A percentile compares a stretch with the other conserved stretches of the same genome.
phyloP scores from a whole-genome alignment of 2,797 vertebrate species.

The Schizothorax lantsangensis region DNA sequence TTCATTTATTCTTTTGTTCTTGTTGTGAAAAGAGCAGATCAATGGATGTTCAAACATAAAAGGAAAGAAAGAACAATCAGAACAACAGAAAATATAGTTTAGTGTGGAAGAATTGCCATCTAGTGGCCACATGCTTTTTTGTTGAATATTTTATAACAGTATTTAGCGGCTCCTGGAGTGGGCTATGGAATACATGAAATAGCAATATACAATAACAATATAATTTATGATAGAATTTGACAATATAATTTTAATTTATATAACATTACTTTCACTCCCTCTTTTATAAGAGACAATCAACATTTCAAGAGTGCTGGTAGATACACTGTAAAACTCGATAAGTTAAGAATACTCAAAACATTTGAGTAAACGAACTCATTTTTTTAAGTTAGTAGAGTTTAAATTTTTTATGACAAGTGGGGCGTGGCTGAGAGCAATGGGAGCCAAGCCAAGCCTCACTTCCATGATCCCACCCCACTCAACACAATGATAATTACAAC shows the following conservation, averaged over 20 bases:
- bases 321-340: too few species aligned
- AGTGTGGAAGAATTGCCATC: conserved; percentile 8
- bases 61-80: background rate
- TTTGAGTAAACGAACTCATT: too few species aligned
- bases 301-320: background rate
- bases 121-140: background rate
- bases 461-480: too few species aligned
- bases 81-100: background rate
- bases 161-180: background rate
- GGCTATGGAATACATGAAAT: background rate
- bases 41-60: background rate
- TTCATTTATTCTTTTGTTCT: background rate
- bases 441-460: too few species aligned
- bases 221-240: background rate
- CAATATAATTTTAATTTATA: background rate
- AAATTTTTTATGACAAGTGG: too few species aligned
- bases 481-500: too few species aligned
- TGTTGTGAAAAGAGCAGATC: background rate
- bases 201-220: background rate
- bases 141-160: background rate
- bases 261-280: background rate
- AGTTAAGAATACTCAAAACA: too few species aligned
- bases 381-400: too few species aligned
- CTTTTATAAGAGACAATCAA: background rate
- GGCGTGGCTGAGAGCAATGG: too few species aligned